Conservation (phyloP, 2,113 vertebrate species). For the Panthera uncia region DNA sequence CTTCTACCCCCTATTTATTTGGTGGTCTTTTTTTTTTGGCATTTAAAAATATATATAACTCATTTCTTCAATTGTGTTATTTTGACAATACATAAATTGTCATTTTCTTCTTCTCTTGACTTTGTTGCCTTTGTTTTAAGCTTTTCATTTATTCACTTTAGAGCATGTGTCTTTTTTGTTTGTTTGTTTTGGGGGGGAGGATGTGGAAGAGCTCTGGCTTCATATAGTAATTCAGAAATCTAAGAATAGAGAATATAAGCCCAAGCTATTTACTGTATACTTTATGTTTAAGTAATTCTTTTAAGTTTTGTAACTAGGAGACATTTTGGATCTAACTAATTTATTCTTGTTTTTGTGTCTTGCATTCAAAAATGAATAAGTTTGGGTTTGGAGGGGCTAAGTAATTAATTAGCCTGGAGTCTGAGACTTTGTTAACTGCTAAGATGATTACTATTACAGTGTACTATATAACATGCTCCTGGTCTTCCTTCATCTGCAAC, state of each 20-base stretch:
- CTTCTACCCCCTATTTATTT: background rate
- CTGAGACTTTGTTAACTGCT: background rate
- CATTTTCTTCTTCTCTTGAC: background rate
- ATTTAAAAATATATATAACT: background rate
- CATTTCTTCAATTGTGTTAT: background rate
- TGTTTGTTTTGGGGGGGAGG: background rate
- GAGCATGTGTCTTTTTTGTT: background rate
- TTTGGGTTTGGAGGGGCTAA: background rate
- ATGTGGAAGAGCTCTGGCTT: background rate
- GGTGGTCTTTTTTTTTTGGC: background rate
- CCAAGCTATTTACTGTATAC: background rate
- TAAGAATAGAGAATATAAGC: background rate
- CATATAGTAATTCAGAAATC: background rate
- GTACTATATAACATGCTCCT: background rate
- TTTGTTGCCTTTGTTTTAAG: background rate
- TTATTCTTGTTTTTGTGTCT: background rate
- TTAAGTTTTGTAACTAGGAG: background rate
- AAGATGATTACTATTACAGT: background rate
- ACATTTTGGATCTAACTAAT: background rate
- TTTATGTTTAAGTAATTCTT: slow-evolving; percentile 32
- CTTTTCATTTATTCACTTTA: background rate
- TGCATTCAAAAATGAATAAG: background rate
- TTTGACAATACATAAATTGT: background rate
- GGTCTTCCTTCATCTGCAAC: background rate
- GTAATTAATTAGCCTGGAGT: background rate